Base-by-base conservation (phyloP, 2,113 vertebrate species). In the Carassius auratus region DNA sequence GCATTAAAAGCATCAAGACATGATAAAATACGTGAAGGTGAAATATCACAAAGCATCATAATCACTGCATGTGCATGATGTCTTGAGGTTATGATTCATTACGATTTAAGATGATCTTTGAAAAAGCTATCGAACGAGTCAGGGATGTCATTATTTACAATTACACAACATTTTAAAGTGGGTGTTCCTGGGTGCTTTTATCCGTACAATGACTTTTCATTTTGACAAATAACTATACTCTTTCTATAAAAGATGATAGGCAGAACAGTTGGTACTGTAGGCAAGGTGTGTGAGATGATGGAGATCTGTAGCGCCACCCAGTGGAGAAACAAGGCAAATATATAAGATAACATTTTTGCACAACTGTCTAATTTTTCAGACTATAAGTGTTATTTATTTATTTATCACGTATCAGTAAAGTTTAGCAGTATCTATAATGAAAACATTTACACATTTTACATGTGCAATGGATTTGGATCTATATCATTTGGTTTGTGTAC, bases 251-350 rank as follows among this genome's bases (percentile, higher is more conserved):
- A 42, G 42, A 8, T 42, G 42, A 8, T 42, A 42, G 7, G 42
- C 42, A 42, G 8, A 42, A 42, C 8, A 42, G 7, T 42, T 7
- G 19, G 36, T 30, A 30, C 30, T 30, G 30, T 30, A 48, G 17
- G 19, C 4, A 64, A 64, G 12, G 62, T 64, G 12, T 26, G 5
- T 26, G 36, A 52, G 69, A 55, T 48, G 45, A 55, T 48, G 42
- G 33, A 68, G 45, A 7, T 76, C 7, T 38, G 21, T 42, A 68
- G 85, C 79, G 7, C 73, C 79, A 76, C 71, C 85, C 36, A 33
- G 79, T 83, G 85, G 61, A 64, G 15, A 55, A 55, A 55, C 10
- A n/a, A 5, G 19, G 30, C 9, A 23, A 19, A 19, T 42, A 42
- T 8, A 42, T 8, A 8, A 38, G 38, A 30, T 30, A 30, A 30